These are phyloP conservation scores for Brachyopa scutellaris DNA, from an alignment of 2,888 invertebrate genomes.

Conservation along the genomic window DNA sequence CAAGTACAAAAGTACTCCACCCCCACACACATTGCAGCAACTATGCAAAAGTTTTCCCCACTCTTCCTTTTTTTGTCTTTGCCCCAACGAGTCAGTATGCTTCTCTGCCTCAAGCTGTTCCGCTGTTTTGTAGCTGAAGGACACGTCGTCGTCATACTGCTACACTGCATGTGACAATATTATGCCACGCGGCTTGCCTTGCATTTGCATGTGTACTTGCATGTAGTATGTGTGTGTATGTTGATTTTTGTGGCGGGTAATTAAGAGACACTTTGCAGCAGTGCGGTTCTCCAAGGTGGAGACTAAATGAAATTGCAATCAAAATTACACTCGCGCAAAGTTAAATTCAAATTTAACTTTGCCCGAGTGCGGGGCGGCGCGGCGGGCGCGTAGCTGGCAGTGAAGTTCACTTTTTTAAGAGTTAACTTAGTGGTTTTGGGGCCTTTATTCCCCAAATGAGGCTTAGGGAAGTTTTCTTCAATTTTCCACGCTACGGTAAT, in stretches of 20 bases:
- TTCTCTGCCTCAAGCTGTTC: constrained; percentile 2
- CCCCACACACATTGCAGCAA: constrained; percentile 3
- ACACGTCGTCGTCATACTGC: background rate
- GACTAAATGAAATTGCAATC: constrained; percentile 50
- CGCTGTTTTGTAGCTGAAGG: constrained; percentile 17
- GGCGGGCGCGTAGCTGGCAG: too few species aligned
- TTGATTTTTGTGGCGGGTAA: constrained; percentile 38
- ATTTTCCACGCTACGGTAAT: background rate
- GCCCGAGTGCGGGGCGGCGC: background rate
- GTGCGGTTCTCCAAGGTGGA: constrained; percentile 15
- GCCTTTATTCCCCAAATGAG: constrained; percentile 29
- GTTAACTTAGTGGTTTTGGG: constrained; percentile 12
- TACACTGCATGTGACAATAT: constrained; percentile 35
- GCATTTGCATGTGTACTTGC: too few species aligned
- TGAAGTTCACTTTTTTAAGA: background rate
- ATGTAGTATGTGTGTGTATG: constrained; percentile 6
- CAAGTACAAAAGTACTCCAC: too few species aligned
- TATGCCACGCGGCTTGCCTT: background rate
- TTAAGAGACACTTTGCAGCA: constrained; percentile 53
- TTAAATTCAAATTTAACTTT: constrained; percentile 24
- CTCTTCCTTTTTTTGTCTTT: constrained; percentile 3
- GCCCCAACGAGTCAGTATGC: too few species aligned
- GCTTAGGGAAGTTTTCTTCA: constrained; percentile 20
- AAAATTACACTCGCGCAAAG: constrained; percentile 40
- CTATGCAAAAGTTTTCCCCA: constrained; percentile 27